A percentile compares a stretch with the other conserved stretches of the same genome.
These are phyloP conservation scores for Charaxes varanes DNA, from an alignment of 1,140 invertebrate genomes.

Conservation along the genomic window DNA sequence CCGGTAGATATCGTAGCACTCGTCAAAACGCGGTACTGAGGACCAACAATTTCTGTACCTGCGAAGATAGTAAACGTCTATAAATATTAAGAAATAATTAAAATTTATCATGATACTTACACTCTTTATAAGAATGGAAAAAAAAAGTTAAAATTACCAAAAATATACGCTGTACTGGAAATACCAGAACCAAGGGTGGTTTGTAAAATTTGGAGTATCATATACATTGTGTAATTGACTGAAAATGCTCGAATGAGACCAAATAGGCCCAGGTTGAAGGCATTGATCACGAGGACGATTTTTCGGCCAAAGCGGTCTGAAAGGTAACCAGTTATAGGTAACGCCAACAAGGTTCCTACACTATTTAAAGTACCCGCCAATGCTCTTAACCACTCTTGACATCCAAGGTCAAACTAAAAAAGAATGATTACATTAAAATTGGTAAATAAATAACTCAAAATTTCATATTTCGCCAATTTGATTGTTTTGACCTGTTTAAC, in stretches of 20 bases:
- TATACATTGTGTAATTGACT: conserved; percentile 77
- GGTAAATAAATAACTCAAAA: too few species aligned
- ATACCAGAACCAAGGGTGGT: conserved; percentile 34
- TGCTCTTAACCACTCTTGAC: conserved; percentile 35
- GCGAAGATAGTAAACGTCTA: conserved; percentile 40
- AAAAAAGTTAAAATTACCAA: conserved; percentile 26
- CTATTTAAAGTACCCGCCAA: conserved; percentile 31
- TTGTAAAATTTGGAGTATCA: conserved; percentile 71
- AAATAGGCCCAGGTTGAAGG: conserved; percentile 73
- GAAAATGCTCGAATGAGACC: conserved; percentile 79
- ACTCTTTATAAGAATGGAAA: too few species aligned
- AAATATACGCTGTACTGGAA: conserved; percentile 34
- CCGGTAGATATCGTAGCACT: conserved; percentile 80
- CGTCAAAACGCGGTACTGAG: conserved; percentile 81
- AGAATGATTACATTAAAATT: too few species aligned
- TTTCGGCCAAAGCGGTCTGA: conserved; percentile 78
- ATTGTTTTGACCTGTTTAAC: too few species aligned
- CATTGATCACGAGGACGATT: conserved; percentile 74
- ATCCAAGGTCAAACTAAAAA: conserved; percentile 33
- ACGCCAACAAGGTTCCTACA: conserved; percentile 46
- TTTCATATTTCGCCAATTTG: too few species aligned
- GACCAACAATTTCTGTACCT: conserved; percentile 87
- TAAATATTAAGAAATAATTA: too few species aligned
- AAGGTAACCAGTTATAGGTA: conserved; percentile 78
- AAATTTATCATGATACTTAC: too few species aligned